Percentiles rank a stretch among this genome's conserved stretches.
Evolutionary conservation across 2,888 invertebrate species (phyloP).

Genomic region (Rhamphomyia laevipes): DNA sequence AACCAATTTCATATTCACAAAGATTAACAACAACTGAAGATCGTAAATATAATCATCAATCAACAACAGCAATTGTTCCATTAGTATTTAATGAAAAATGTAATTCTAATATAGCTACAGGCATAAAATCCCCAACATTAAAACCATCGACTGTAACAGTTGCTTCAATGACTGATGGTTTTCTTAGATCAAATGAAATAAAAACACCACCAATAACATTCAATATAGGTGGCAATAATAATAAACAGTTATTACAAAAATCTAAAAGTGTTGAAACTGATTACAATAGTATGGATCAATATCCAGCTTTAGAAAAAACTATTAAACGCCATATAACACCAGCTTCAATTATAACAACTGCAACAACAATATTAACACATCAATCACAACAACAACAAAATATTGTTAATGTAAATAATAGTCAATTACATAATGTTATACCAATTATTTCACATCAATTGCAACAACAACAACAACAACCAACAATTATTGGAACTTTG

Average conservation of each 20-base stretch:
- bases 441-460: not conserved
- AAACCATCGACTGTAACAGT: too few species aligned
- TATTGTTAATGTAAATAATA: not conserved
- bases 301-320: conserved; percentile 39
- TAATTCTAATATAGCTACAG: too few species aligned
- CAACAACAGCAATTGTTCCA: too few species aligned
- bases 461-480: not conserved
- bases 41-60: not conserved
- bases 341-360: conserved; percentile 19
- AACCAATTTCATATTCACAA: conserved; percentile 24
- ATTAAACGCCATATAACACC: conserved; percentile 32
- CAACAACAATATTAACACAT: not conserved
- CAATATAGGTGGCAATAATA: not conserved
- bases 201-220: too few species aligned
- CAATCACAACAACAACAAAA: conserved; percentile 4
- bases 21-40: conserved; percentile 18
- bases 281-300: conserved; percentile 34
- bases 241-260: conserved; percentile 22
- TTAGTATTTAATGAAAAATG: too few species aligned
- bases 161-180: too few species aligned
- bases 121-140: too few species aligned
- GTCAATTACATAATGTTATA: not conserved
- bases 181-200: too few species aligned
- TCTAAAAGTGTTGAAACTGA: conserved; percentile 37
- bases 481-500: not conserved